These are phyloP conservation scores for Setipinna tenuifilis DNA, from an alignment of 2,797 vertebrate species.

Conservation along the genomic window DNA sequence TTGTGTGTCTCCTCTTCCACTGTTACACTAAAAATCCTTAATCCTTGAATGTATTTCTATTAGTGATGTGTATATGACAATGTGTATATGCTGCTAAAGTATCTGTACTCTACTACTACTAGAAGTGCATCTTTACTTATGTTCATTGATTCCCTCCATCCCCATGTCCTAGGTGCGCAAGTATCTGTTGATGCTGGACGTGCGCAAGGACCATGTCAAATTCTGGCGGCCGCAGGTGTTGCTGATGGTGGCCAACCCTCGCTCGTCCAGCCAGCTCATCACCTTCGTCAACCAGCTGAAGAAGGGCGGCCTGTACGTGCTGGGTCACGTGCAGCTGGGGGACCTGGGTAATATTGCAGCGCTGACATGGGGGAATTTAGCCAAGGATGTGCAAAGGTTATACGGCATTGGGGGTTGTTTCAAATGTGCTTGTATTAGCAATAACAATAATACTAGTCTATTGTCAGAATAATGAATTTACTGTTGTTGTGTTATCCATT, in stretches of 20 bases:
- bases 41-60: no score
- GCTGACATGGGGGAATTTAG: background rate
- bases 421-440: background rate
- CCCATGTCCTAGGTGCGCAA: conserved; percentile 85
- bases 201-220: conserved; percentile 97
- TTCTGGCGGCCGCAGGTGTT: conserved; percentile 97
- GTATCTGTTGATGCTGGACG: conserved; percentile 93
- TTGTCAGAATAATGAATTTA: no score
- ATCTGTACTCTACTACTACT: no score
- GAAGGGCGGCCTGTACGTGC: conserved; percentile 92
- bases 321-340: conserved; percentile 93
- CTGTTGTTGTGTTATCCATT: no score
- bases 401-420: background rate
- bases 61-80: no score
- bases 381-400: background rate
- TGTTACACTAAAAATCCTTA: no score
- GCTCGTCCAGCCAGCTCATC: conserved; percentile 89
- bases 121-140: no score
- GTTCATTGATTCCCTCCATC: background rate
- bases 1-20: no score
- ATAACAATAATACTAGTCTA: no score
- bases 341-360: conserved; percentile 82
- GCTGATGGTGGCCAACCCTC: conserved; percentile 94
- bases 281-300: conserved; percentile 95
- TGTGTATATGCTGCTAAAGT: no score